Conservation (phyloP, 2,888 invertebrate genomes). For the Sphaerophoria taeniata region DNA sequence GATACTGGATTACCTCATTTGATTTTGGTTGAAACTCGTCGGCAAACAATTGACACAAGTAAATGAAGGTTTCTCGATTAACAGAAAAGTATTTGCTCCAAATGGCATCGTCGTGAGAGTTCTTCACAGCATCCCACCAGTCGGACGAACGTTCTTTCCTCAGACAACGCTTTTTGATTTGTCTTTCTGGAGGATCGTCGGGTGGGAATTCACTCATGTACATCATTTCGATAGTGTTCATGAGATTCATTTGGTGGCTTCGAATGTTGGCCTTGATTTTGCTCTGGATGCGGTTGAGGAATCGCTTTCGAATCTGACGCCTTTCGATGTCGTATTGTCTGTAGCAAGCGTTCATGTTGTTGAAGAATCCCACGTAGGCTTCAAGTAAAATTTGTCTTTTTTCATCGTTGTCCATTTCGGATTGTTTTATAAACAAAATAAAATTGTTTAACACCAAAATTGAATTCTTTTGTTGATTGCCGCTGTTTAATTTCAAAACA, state of each 20-base stretch:
- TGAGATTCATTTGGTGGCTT: constrained; percentile 20
- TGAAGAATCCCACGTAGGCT: constrained; percentile 14
- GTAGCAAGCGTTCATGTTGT: constrained; percentile 9
- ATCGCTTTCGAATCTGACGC: not conserved
- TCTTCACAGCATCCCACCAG: not conserved
- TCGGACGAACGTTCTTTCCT: not conserved
- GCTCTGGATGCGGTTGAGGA: constrained; percentile 7
- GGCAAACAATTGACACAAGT: not conserved
- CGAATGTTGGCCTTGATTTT: not conserved
- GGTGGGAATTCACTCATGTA: not conserved
- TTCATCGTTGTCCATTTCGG: not conserved
- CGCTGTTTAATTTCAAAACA: too few species aligned
- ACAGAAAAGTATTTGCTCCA: not conserved
- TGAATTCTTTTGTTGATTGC: too few species aligned
- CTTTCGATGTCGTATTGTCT: constrained; percentile 19
- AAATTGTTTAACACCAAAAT: too few species aligned
- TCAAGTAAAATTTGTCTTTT: not conserved
- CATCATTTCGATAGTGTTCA: constrained; percentile 16
- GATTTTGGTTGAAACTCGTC: constrained; percentile 4
- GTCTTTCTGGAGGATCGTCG: not conserved
- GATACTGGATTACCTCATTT: not conserved
- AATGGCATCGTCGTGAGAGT: not conserved
- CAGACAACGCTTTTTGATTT: not conserved
- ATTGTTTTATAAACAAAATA: not conserved
- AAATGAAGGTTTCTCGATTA: not conserved